Evolutionary conservation across 2,888 invertebrate genomes (phyloP).

Genomic region (Steinernema carpocapsae): DNA sequence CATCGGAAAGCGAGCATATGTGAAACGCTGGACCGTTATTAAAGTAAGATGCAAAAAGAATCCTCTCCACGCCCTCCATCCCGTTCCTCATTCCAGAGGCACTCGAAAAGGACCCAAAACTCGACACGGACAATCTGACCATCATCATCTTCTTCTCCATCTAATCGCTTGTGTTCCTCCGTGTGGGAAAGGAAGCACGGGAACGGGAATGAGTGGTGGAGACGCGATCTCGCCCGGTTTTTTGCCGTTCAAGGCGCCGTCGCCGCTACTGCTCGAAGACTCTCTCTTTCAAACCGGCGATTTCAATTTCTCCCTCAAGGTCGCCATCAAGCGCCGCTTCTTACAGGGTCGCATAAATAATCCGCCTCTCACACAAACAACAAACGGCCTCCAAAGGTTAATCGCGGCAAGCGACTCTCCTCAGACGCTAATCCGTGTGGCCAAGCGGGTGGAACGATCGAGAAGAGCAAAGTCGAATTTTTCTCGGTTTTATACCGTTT

Average conservation of each 20-base stretch:
- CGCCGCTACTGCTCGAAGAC: neutral
- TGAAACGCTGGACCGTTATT: too few relatives aligned
- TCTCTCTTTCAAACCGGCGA: slow-evolving; percentile 23
- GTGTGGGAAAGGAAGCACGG: slow-evolving; percentile 1
- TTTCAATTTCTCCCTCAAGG: slow-evolving; percentile 32
- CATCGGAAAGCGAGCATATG: too few relatives aligned
- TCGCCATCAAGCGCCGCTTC: neutral
- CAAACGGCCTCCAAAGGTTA: slow-evolving; percentile 29
- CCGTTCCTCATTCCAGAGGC: too few relatives aligned
- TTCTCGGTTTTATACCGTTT: slow-evolving; percentile 6
- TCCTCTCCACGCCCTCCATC: too few relatives aligned
- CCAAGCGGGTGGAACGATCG: slow-evolving; percentile 22
- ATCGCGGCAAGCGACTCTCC: slow-evolving; percentile 17
- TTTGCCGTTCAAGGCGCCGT: slow-evolving; percentile 12
- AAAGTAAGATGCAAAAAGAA: too few relatives aligned
- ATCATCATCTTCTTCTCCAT: too few relatives aligned
- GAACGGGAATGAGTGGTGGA: neutral
- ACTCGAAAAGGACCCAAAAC: too few relatives aligned
- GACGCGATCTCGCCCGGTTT: slow-evolving; percentile 24
- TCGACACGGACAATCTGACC: too few relatives aligned
- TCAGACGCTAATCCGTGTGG: slow-evolving; percentile 27
- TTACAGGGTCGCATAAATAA: slow-evolving; percentile 21
- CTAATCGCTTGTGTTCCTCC: too few relatives aligned
- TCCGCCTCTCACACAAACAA: slow-evolving; percentile 12
- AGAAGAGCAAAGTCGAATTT: neutral